Conservation (phyloP, 2,888 invertebrate species). For the Tanytarsus gracilentus region DNA sequence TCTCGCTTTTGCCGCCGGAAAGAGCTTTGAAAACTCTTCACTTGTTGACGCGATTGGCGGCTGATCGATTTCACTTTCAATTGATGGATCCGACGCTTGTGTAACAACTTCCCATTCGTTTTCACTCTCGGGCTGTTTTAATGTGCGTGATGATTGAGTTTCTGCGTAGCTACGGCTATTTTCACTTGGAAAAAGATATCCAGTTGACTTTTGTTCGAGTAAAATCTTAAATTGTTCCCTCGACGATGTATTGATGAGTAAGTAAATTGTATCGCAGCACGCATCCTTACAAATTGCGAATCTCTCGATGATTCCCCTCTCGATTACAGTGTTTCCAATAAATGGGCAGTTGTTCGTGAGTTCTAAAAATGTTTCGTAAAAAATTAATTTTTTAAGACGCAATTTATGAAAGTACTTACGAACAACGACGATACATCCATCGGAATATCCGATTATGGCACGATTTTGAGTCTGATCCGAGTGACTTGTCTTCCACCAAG, state of each 20-base stretch:
- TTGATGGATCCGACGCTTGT: neutral
- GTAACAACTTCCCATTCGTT: conserved; percentile 41
- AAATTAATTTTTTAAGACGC: neutral
- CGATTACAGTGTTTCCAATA: conserved; percentile 42
- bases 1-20: conserved; percentile 47
- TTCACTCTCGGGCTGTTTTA: conserved; percentile 18
- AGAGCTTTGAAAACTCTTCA: conserved; percentile 33
- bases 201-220: conserved; percentile 65
- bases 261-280: conserved; percentile 49
- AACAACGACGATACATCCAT: conserved; percentile 48
- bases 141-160: conserved; percentile 30
- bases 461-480: conserved; percentile 54
- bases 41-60: conserved; percentile 3
- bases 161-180: conserved; percentile 33
- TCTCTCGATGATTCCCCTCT: conserved; percentile 41
- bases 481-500: conserved; percentile 68
- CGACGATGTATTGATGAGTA: conserved; percentile 58
- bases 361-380: neutral
- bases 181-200: conserved; percentile 58
- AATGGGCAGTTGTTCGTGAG: conserved; percentile 43
- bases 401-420: conserved; percentile 31
- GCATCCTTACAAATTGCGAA: conserved; percentile 55
- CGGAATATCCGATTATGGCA: conserved; percentile 60
- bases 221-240: conserved; percentile 75
- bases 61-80: neutral